Conservation (phyloP, 2,888 invertebrate genomes). For the Pollenia amentaria region DNA sequence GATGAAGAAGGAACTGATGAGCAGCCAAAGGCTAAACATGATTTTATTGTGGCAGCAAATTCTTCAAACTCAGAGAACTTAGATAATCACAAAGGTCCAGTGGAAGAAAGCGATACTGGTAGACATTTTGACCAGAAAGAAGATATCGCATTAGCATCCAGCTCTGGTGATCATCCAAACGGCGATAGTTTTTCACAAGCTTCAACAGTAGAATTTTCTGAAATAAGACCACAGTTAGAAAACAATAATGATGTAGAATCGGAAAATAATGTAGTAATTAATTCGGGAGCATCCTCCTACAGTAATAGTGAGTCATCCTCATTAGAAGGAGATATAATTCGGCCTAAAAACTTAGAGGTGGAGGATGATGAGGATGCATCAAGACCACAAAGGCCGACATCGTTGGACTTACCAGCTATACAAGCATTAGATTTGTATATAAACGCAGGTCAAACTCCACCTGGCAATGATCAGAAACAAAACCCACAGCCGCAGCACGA, state of each 20-base stretch:
- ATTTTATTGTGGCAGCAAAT: not conserved
- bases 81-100: not conserved
- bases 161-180: conserved; percentile 80
- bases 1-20: conserved; percentile 76
- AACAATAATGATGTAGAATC: conserved; percentile 53
- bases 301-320: conserved; percentile 79
- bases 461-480: conserved; percentile 76
- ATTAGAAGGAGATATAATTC: conserved; percentile 72
- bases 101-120: not conserved
- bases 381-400: conserved; percentile 82
- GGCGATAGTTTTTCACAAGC: conserved; percentile 84
- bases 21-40: conserved; percentile 38
- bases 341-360: conserved; percentile 49
- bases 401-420: conserved; percentile 80
- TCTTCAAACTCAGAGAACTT: not conserved
- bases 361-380: conserved; percentile 71
- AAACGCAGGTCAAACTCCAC: conserved; percentile 82
- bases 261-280: conserved; percentile 59
- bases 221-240: conserved; percentile 75
- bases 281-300: conserved; percentile 77
- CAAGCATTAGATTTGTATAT: conserved; percentile 77
- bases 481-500: not conserved
- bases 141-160: conserved; percentile 42
- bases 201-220: conserved; percentile 84
- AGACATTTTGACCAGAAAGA: conserved; percentile 75